phyloP scores from a whole-genome alignment of 1,140 invertebrate species.

The Goniozus legneri region DNA sequence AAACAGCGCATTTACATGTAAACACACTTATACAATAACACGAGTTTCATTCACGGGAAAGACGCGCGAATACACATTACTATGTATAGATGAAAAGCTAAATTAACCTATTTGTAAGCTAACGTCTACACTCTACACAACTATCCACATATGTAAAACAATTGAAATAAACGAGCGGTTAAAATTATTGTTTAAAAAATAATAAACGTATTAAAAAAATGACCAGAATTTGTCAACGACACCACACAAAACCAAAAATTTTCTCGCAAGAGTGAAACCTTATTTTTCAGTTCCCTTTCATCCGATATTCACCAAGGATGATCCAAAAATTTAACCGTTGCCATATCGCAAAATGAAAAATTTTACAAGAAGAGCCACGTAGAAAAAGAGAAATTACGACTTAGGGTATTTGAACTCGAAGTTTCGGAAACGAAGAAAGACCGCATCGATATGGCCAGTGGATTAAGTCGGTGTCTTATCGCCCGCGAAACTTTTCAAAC shows the following conservation, averaged over 20 bases:
- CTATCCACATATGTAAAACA: conserved; percentile 50
- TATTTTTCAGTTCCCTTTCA: too few relatives aligned
- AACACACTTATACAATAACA: conserved; percentile 4
- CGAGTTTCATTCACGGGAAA: neutral
- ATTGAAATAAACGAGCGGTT: conserved; percentile 51
- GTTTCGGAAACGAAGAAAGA: neutral
- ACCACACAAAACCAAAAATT: too few relatives aligned
- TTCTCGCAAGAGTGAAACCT: too few relatives aligned
- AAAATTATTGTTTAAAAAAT: conserved; percentile 54
- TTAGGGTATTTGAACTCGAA: neutral
- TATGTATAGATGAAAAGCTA: conserved; percentile 50
- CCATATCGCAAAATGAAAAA: too few relatives aligned
- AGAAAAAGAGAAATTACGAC: too few relatives aligned
- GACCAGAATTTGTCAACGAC: neutral
- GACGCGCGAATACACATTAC: conserved; percentile 19
- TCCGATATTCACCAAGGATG: too few relatives aligned
- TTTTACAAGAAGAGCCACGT: too few relatives aligned
- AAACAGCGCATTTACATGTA: neutral
- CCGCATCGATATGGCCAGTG: neutral
- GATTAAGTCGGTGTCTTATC: neutral
- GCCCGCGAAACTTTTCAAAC: neutral
- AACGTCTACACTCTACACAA: conserved; percentile 56
- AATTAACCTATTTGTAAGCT: conserved; percentile 59
- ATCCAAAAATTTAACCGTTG: too few relatives aligned
- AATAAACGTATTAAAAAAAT: conserved; percentile 38